Conservation (phyloP, 2,888 invertebrate species). For the Aelia acuminata region DNA sequence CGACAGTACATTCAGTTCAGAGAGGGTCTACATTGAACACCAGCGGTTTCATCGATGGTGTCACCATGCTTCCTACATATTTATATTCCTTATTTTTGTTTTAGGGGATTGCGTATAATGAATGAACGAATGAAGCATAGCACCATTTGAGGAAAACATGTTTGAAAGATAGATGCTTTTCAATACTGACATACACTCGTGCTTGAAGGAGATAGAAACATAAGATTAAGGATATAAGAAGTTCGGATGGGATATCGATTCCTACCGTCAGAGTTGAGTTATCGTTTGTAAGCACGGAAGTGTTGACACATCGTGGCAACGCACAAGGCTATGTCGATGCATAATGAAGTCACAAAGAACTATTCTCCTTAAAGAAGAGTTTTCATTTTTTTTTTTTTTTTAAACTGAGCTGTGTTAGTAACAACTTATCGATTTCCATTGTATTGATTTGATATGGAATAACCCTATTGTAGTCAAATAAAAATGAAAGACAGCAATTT, state of each 20-base stretch:
- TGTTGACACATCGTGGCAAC: constrained; percentile 6
- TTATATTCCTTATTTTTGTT: no score
- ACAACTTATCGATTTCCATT: no score
- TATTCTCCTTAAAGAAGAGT: background rate
- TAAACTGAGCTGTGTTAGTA: background rate
- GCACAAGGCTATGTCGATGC: background rate
- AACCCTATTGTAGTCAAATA: no score
- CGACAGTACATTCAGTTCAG: no score
- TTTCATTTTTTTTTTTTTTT: background rate
- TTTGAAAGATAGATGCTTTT: background rate
- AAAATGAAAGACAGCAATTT: no score
- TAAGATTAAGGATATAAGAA: constrained; percentile 14
- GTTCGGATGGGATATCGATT: constrained; percentile 15
- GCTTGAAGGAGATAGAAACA: background rate
- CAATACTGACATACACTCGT: background rate
- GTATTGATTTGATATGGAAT: no score
- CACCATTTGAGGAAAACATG: no score
- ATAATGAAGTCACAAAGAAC: background rate
- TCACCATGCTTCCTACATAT: no score
- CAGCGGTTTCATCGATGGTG: no score
- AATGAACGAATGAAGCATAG: no score
- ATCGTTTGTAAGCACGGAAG: constrained; percentile 12
- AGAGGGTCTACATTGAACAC: no score
- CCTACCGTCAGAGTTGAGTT: background rate
- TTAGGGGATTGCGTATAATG: no score